A percentile compares a stretch with the other conserved stretches of the same genome.
phyloP scores from a whole-genome alignment of 2,797 vertebrate genomes.

The Trachurus trachurus region DNA sequence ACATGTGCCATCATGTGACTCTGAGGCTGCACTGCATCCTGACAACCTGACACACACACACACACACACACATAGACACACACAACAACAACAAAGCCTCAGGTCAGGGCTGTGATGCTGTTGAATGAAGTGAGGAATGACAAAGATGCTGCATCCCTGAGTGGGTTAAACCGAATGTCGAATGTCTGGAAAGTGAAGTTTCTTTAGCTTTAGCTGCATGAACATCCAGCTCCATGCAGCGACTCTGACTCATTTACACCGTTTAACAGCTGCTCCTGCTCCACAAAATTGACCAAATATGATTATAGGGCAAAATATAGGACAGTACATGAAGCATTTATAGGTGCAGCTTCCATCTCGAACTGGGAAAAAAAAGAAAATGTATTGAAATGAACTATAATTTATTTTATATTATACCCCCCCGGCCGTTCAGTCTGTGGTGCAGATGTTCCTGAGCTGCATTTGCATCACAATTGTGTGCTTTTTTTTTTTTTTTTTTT shows the following conservation, averaged over 20 bases:
- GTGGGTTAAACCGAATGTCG: background rate
- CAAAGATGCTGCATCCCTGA: background rate
- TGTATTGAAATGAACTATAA: background rate
- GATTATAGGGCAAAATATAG: constrained; percentile 5
- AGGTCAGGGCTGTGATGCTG: background rate
- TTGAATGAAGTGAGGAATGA: background rate
- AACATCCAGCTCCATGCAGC: background rate
- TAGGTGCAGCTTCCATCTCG: background rate
- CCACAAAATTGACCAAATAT: background rate
- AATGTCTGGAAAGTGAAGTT: background rate
- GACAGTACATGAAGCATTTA: background rate
- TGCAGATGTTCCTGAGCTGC: background rate
- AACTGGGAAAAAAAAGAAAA: background rate
- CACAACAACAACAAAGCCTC: background rate
- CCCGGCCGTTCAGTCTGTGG: background rate
- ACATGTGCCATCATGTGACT: constrained; percentile 74
- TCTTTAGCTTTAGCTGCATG: too few relatives aligned
- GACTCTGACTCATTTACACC: too few relatives aligned
- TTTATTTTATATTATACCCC: too few relatives aligned
- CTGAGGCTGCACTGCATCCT: constrained; percentile 55
- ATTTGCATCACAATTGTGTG: constrained; percentile 10
- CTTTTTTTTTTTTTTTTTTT: constrained; percentile 9
- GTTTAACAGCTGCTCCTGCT: background rate
- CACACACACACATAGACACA: too few relatives aligned
- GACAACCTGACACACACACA: background rate